phyloP scores from a whole-genome alignment of 2,797 vertebrate species.

The Limnodromus scolopaceus region DNA sequence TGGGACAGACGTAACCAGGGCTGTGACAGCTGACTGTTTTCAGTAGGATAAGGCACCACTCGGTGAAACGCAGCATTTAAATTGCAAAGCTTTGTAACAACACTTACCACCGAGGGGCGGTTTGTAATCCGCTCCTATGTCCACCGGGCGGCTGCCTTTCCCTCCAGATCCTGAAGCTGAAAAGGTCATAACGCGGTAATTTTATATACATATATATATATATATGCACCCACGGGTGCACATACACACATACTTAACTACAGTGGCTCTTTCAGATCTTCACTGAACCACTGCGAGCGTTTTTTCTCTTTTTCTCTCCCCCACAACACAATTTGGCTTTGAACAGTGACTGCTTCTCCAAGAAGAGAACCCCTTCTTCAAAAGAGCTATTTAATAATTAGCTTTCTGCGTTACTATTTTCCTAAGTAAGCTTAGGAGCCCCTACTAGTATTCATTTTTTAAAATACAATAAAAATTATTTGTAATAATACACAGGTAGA shows the following conservation, averaged over 20 bases:
- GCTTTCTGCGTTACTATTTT: background rate
- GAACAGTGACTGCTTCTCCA: background rate
- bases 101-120: slow-evolving; percentile 84
- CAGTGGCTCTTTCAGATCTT: background rate
- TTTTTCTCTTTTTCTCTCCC: background rate
- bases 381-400: background rate
- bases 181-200: background rate
- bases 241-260: rapidly evolving
- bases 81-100: background rate
- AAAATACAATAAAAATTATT: background rate
- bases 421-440: background rate
- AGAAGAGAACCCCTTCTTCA: background rate
- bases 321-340: background rate
- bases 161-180: slow-evolving; percentile 87
- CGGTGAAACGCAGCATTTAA: background rate
- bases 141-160: slow-evolving; percentile 81
- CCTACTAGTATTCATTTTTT: background rate
- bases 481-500: background rate
- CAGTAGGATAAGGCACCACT: background rate
- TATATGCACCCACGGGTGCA: no score
- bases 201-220: no score
- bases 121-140: slow-evolving; percentile 80
- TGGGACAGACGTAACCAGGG: background rate
- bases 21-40: background rate
- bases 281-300: background rate